Percentiles rank a stretch among this genome's conserved stretches.
These are phyloP conservation scores for Paramormyrops kingsleyae DNA, from an alignment of 2,113 vertebrate species.

Conservation along the genomic window DNA sequence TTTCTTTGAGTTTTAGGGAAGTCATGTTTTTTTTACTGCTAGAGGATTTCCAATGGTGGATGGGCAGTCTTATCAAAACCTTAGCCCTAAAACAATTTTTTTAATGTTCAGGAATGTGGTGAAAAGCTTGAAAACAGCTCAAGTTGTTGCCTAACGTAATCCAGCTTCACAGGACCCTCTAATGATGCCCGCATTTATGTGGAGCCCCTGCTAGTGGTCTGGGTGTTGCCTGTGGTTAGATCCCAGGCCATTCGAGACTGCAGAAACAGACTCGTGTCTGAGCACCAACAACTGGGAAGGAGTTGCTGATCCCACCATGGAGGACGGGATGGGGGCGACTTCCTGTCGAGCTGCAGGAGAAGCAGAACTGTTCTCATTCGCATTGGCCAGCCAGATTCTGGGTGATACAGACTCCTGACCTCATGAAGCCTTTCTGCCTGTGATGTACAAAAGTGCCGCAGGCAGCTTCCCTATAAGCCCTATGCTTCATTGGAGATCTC, in stretches of 20 bases:
- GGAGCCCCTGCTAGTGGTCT: background rate
- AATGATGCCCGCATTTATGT: background rate
- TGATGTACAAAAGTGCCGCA: background rate
- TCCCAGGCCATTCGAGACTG: background rate
- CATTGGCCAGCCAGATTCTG: background rate
- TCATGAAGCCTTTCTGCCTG: background rate
- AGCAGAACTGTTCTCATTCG: background rate
- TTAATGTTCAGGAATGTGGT: background rate
- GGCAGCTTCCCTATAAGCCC: background rate
- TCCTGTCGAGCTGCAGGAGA: background rate
- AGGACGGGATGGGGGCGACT: background rate
- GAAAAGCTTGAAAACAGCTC: background rate
- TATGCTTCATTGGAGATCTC: background rate
- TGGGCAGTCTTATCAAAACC: background rate
- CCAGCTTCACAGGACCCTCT: background rate
- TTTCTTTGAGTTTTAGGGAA: background rate
- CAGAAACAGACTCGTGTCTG: background rate
- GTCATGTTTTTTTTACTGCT: background rate
- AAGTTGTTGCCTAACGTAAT: background rate
- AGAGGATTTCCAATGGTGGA: background rate
- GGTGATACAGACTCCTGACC: background rate
- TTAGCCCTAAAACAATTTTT: background rate
- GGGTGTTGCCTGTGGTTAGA: background rate
- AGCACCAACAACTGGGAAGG: background rate
- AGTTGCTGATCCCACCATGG: no score